Conservation (phyloP, 2,113 vertebrate species). For the Chloebia gouldiae region DNA sequence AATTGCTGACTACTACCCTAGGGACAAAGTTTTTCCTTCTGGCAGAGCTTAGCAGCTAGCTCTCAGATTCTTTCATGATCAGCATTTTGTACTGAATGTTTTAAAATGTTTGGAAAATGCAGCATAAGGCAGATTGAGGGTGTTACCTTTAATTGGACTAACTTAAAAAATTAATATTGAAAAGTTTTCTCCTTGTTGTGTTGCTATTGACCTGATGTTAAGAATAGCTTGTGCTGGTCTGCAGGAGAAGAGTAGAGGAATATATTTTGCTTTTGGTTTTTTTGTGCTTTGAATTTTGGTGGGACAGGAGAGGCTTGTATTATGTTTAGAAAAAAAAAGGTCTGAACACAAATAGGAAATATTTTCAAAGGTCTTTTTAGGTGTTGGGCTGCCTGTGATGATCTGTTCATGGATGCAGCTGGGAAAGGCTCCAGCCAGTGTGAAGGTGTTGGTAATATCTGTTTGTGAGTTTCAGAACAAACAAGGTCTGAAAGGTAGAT, state of each 20-base stretch:
- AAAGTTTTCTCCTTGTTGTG: constrained; percentile 35
- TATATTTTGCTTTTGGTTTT: neutral
- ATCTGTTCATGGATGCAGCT: neutral
- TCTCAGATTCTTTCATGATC: constrained; percentile 54
- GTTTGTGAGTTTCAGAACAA: neutral
- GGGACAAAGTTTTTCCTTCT: constrained; percentile 43
- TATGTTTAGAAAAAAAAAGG: neutral
- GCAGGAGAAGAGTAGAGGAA: neutral
- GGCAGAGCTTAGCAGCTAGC: constrained; percentile 37
- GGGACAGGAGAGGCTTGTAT: neutral
- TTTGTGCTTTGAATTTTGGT: neutral
- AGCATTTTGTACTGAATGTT: constrained; percentile 62
- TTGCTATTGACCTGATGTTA: constrained; percentile 39
- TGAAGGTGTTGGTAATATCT: neutral
- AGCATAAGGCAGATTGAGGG: constrained; percentile 63
- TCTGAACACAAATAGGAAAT: neutral
- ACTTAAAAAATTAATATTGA: constrained; percentile 69
- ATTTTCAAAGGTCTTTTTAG: neutral
- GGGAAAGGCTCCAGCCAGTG: neutral
- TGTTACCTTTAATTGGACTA: constrained; percentile 70
- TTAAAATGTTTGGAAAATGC: constrained; percentile 66
- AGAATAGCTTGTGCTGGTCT: neutral
- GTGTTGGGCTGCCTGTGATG: neutral
- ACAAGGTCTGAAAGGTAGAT: neutral
- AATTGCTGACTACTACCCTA: neutral